A percentile compares a stretch with the other conserved stretches of the same genome.
Evolutionary conservation across 2,888 invertebrate species (phyloP).

Genomic region (Stegophylla sp.): DNA sequence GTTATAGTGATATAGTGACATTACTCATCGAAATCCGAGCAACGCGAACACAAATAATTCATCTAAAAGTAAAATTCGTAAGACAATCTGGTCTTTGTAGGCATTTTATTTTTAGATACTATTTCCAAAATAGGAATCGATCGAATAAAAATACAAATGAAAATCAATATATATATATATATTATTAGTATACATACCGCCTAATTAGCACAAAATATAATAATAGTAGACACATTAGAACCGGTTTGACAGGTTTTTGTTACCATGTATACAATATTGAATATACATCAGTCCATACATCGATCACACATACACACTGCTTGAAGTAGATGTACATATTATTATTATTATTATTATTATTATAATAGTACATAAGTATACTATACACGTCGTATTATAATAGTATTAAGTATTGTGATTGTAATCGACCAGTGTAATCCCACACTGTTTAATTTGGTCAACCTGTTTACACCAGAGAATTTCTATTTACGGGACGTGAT

Average conservation of each 20-base stretch:
- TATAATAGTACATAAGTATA: neutral
- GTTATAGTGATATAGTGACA: too few species aligned
- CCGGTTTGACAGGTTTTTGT: slow-evolving; percentile 44
- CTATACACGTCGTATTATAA: too few species aligned
- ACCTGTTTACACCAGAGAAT: slow-evolving; percentile 29
- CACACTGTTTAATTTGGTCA: slow-evolving; percentile 45
- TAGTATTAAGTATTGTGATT: slow-evolving; percentile 26
- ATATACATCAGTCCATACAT: neutral
- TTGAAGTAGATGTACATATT: neutral
- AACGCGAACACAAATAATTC: neutral
- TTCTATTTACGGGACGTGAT: slow-evolving; percentile 15
- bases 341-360: neutral
- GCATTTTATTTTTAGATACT: too few species aligned
- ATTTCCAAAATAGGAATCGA: neutral
- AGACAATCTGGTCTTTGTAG: too few species aligned
- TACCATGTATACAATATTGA: slow-evolving; percentile 15
- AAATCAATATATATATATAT: neutral
- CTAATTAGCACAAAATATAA: slow-evolving; percentile 53
- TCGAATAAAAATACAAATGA: neutral
- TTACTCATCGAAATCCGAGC: neutral
- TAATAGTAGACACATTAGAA: slow-evolving; percentile 23
- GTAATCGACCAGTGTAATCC: slow-evolving; percentile 31
- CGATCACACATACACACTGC: neutral
- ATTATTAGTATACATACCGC: neutral
- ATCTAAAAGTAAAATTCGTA: neutral